phyloP scores from a whole-genome alignment of 2,888 invertebrate genomes.

The Torymus texanus region DNA sequence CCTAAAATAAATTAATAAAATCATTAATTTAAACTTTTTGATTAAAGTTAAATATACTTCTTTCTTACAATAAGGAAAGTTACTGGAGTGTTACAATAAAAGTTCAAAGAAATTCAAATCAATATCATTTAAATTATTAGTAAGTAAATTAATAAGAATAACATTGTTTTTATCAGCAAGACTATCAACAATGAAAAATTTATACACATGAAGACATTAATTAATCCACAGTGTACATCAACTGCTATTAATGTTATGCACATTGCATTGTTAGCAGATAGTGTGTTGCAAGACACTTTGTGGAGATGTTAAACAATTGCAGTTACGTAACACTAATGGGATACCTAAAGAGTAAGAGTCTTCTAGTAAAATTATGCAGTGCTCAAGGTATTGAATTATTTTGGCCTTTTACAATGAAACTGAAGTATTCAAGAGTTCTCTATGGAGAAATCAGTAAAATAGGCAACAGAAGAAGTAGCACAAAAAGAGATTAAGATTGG shows the following conservation, averaged over 20 bases:
- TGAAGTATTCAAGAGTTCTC: too few relatives aligned
- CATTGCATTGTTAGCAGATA: slow-evolving; percentile 26
- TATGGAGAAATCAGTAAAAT: not conserved
- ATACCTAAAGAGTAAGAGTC: slow-evolving; percentile 19
- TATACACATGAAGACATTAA: slow-evolving; percentile 9
- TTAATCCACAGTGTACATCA: not conserved
- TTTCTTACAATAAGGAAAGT: slow-evolving; percentile 1
- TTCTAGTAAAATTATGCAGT: slow-evolving; percentile 32
- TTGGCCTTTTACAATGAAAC: not conserved
- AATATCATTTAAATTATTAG: too few relatives aligned
- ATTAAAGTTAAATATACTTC: not conserved
- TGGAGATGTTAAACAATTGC: slow-evolving; percentile 42
- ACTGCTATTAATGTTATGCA: slow-evolving; percentile 20
- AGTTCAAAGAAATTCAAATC: slow-evolving; percentile 20
- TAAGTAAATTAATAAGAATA: too few relatives aligned
- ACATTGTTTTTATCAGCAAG: slow-evolving; percentile 6
- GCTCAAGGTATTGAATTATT: slow-evolving; percentile 10
- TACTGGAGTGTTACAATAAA: not conserved
- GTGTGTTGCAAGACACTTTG: slow-evolving; percentile 13
- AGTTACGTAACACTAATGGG: slow-evolving; percentile 35
- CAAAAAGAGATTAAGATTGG: not conserved
- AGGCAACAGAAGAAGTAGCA: not conserved
- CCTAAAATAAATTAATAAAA: slow-evolving; percentile 13
- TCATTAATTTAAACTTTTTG: not conserved
- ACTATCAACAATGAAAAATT: slow-evolving; percentile 18